A percentile compares a stretch with the other conserved stretches of the same genome.
phyloP scores from a whole-genome alignment of 2,888 invertebrate species.

The Aquatica leii region DNA sequence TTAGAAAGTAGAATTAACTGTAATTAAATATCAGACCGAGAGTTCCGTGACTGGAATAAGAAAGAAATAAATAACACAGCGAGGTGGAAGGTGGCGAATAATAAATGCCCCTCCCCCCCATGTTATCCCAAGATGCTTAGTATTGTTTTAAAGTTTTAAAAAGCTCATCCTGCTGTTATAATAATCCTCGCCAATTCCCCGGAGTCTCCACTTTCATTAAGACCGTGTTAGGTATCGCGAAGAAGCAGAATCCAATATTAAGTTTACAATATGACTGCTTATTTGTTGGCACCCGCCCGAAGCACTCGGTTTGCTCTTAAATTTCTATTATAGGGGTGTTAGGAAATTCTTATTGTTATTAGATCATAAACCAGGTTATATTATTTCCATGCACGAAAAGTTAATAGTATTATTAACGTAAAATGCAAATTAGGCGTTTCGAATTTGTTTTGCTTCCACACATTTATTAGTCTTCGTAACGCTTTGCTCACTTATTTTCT shows the following conservation, averaged over 20 bases:
- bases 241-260: slow-evolving; percentile 46
- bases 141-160: slow-evolving; percentile 41
- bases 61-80: slow-evolving; percentile 22
- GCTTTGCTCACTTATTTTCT: not conserved
- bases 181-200: slow-evolving; percentile 43
- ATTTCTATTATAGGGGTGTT: slow-evolving; percentile 35
- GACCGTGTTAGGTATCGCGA: slow-evolving; percentile 45
- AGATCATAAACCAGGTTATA: slow-evolving; percentile 33
- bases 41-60: slow-evolving; percentile 28
- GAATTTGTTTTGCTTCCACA: slow-evolving; percentile 15
- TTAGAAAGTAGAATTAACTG: slow-evolving; percentile 18
- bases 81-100: slow-evolving; percentile 23
- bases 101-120: slow-evolving; percentile 32
- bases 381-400: slow-evolving; percentile 33
- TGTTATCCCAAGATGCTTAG: slow-evolving; percentile 33
- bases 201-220: slow-evolving; percentile 45
- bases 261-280: slow-evolving; percentile 47
- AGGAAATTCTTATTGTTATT: slow-evolving; percentile 40
- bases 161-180: slow-evolving; percentile 38
- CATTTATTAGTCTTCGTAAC: slow-evolving; percentile 7
- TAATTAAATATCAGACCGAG: slow-evolving; percentile 28
- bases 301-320: slow-evolving; percentile 40
- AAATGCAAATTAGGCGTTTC: slow-evolving; percentile 31
- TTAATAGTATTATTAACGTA: slow-evolving; percentile 25
- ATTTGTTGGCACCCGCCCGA: slow-evolving; percentile 41